Percentiles rank a stretch among this genome's conserved stretches.
These are phyloP conservation scores for Drosophila bunnanda DNA, from an alignment of 2,888 invertebrate species.

Conservation along the genomic window DNA sequence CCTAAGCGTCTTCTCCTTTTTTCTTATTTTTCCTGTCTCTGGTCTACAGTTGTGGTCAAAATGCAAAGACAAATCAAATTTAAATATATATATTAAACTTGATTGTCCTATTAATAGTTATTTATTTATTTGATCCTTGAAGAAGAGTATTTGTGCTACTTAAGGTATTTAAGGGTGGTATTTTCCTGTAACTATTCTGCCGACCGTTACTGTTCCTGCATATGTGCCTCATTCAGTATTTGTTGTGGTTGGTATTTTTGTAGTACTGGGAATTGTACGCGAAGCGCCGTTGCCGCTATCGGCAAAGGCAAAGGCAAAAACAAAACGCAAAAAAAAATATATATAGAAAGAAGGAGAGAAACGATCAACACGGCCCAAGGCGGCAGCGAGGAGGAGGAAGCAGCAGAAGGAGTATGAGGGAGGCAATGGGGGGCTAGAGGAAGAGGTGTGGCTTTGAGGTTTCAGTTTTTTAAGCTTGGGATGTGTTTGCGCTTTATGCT, in stretches of 20 bases:
- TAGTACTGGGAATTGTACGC: conserved; percentile 61
- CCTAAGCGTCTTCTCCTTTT: conserved; percentile 31
- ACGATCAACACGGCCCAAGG: conserved; percentile 42
- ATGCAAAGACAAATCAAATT: not conserved
- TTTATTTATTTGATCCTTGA: not conserved
- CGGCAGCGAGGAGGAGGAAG: conserved; percentile 2
- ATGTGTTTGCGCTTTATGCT: conserved; percentile 38
- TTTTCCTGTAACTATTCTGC: not conserved
- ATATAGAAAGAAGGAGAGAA: conserved; percentile 16
- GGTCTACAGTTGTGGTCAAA: not conserved
- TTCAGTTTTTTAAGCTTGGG: conserved; percentile 18
- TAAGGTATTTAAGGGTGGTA: not conserved
- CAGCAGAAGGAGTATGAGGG: conserved; percentile 7
- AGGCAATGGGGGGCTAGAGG: conserved; percentile 6
- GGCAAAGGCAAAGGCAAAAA: conserved; percentile 53
- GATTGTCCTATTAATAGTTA: not conserved
- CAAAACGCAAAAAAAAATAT: conserved; percentile 29
- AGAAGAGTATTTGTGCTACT: not conserved
- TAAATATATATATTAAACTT: not conserved
- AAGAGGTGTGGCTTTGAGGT: conserved; percentile 30
- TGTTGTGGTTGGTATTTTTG: conserved; percentile 39
- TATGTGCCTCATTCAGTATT: conserved; percentile 66
- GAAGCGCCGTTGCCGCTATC: conserved; percentile 75
- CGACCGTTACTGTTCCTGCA: conserved; percentile 17
- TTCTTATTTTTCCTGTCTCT: conserved; percentile 2